Conservation (phyloP, 2,888 invertebrate species). For the Epinotia brunnichana region DNA sequence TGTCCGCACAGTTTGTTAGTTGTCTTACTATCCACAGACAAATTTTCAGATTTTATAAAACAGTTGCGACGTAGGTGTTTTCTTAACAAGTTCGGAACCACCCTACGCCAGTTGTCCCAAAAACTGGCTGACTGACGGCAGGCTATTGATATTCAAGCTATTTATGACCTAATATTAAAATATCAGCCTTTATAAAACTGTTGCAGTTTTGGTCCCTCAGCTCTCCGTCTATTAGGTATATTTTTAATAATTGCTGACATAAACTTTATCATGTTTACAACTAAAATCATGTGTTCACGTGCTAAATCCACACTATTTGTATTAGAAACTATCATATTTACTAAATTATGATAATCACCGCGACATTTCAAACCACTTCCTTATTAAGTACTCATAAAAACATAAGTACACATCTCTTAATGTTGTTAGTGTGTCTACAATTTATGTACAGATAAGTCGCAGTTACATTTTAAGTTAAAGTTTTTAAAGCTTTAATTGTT, state of each 20-base stretch:
- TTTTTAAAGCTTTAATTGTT: not conserved
- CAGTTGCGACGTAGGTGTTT: too few relatives aligned
- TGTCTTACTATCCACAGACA: too few relatives aligned
- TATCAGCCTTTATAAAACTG: too few relatives aligned
- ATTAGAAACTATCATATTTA: slow-evolving; percentile 14
- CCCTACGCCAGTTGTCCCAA: too few relatives aligned
- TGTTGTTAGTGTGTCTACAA: slow-evolving; percentile 17
- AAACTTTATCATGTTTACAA: not conserved
- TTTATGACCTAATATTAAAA: too few relatives aligned
- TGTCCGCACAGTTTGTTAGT: too few relatives aligned
- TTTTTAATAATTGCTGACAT: not conserved
- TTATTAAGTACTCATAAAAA: slow-evolving; percentile 53
- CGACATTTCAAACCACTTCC: slow-evolving; percentile 52
- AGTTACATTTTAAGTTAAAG: not conserved
- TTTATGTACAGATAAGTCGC: not conserved
- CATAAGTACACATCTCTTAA: not conserved
- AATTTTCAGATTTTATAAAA: too few relatives aligned
- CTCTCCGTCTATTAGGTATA: too few relatives aligned
- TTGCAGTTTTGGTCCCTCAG: too few relatives aligned
- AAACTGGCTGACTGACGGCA: too few relatives aligned
- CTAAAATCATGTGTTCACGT: not conserved
- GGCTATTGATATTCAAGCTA: too few relatives aligned
- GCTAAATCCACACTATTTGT: not conserved
- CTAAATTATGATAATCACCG: slow-evolving; percentile 45
- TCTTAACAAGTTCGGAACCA: too few relatives aligned